Percentiles rank a stretch among this genome's conserved stretches.
phyloP scores from a whole-genome alignment of 1,140 invertebrate genomes.

The Ectropis grisescens region DNA sequence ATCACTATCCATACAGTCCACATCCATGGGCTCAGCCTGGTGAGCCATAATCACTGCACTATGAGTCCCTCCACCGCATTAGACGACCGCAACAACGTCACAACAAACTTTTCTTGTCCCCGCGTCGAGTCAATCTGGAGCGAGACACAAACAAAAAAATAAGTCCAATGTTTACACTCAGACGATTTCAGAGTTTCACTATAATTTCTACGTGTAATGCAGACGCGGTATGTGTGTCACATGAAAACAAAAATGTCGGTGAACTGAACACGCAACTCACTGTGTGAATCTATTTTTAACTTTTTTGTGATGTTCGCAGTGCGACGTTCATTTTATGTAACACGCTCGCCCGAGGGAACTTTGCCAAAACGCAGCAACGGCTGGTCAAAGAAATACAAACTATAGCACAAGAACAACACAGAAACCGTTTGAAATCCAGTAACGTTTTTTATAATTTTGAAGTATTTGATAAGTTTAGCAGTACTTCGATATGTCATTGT shows the following conservation, averaged over 20 bases:
- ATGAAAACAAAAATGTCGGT: constrained; percentile 61
- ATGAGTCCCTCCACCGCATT: neutral
- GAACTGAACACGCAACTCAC: constrained; percentile 49
- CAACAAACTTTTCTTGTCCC: constrained; percentile 3
- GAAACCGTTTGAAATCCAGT: constrained; percentile 51
- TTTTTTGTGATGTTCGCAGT: constrained; percentile 44
- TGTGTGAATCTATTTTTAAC: constrained; percentile 63
- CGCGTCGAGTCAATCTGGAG: constrained; percentile 15
- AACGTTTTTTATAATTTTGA: constrained; percentile 35
- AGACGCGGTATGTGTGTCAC: constrained; percentile 51
- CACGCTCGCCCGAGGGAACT: constrained; percentile 50
- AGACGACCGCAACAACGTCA: neutral
- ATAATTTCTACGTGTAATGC: constrained; percentile 46
- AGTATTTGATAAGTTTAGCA: too few relatives aligned
- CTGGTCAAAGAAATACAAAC: constrained; percentile 22
- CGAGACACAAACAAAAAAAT: constrained; percentile 37
- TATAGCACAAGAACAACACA: constrained; percentile 5
- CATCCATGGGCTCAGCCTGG: constrained; percentile 50
- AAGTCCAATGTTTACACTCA: constrained; percentile 49
- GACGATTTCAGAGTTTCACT: constrained; percentile 50
- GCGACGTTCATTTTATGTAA: constrained; percentile 55
- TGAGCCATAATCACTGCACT: constrained; percentile 33
- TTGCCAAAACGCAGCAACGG: constrained; percentile 49
- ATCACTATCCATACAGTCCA: constrained; percentile 38
- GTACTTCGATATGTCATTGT: too few relatives aligned